Conservation (phyloP, 37 sponge, comb jelly and placozoan genomes). For the Geodia barretti region DNA sequence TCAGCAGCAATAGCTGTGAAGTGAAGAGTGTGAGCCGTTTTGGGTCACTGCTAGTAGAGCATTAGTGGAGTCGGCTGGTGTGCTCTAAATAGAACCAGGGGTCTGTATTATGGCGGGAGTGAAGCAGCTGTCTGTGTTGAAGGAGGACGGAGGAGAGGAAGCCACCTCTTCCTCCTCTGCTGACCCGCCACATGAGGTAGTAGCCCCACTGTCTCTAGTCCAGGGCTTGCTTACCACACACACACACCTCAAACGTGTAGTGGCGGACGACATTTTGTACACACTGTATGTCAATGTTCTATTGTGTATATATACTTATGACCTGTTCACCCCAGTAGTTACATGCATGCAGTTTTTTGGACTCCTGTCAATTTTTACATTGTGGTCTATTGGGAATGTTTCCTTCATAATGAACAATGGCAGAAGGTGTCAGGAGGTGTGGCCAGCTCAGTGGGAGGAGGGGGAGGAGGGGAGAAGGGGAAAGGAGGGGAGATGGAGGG, state of each 20-base stretch:
- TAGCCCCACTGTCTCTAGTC: no score
- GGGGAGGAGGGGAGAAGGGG: not conserved
- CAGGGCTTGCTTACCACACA: no score
- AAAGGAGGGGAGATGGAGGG: not conserved
- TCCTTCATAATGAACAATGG: conserved; percentile 7
- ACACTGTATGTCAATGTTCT: not conserved
- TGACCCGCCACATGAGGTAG: no score
- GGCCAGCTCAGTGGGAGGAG: not conserved
- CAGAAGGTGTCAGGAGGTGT: not conserved
- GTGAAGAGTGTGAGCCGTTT: no score
- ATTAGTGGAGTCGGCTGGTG: no score
- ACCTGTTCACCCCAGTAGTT: no score
- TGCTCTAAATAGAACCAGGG: no score
- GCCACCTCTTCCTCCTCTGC: no score
- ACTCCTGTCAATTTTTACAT: not conserved
- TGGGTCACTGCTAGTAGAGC: not conserved
- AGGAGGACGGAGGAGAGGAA: not conserved
- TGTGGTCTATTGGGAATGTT: not conserved
- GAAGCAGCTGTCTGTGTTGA: not conserved
- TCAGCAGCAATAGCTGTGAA: no score
- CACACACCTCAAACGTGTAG: not conserved
- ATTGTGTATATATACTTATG: conserved; percentile 7
- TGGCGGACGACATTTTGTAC: not conserved
- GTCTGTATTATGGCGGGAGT: not conserved
- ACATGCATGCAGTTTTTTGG: no score